Percentiles rank a stretch among this genome's conserved stretches.
Conservation (phyloP, 2,797 vertebrate species). For the Galago senegalensis region DNA sequence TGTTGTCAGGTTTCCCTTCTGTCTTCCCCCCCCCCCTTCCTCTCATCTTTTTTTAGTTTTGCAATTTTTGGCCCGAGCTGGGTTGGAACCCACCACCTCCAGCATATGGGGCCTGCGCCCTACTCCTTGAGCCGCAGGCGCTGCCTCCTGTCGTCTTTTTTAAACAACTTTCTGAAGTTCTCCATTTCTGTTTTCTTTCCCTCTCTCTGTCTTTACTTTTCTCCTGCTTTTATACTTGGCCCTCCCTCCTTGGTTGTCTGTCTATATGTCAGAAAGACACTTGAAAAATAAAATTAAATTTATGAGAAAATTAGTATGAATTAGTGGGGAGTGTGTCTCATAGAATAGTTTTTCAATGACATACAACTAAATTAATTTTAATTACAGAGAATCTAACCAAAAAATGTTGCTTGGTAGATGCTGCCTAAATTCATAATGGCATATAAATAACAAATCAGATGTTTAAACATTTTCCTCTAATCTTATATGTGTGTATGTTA, state of each 20-base stretch:
- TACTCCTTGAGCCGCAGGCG: too few species aligned
- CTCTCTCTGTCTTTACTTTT: not conserved
- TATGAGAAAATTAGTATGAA: constrained; percentile 61
- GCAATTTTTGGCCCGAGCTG: too few species aligned
- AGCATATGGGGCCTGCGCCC: too few species aligned
- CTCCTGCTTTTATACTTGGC: not conserved
- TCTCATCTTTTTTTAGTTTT: not conserved
- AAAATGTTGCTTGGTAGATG: constrained; percentile 15
- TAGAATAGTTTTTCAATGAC: constrained; percentile 17
- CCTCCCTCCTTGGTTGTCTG: not conserved
- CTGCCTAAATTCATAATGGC: constrained; percentile 16
- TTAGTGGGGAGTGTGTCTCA: constrained; percentile 22
- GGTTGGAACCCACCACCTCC: too few species aligned
- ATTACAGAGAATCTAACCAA: not conserved
- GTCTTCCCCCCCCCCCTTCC: not conserved
- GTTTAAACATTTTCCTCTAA: constrained; percentile 30
- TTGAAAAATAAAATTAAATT: constrained; percentile 45
- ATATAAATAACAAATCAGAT: constrained; percentile 27
- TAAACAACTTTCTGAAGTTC: constrained; percentile 28
- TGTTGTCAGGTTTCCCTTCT: constrained; percentile 18
- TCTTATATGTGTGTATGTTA: not conserved
- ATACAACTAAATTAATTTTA: constrained; percentile 44
- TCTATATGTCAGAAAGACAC: constrained; percentile 3
- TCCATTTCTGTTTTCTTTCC: not conserved
- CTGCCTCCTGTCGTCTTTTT: not conserved